Conservation (phyloP, 2,797 vertebrate species). For the Sus cebifrons region DNA sequence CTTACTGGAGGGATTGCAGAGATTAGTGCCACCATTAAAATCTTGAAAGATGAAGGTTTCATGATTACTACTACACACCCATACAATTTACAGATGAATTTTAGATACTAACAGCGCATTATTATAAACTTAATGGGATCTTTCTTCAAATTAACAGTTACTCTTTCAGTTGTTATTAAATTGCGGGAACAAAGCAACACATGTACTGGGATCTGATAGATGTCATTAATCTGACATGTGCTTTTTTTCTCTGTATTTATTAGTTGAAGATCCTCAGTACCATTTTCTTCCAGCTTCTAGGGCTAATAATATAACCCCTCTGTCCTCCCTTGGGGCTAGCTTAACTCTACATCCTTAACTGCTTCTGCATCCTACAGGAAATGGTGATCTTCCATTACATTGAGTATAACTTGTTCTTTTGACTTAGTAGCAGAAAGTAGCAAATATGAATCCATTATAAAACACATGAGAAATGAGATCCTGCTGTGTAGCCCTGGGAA, state of each 20-base stretch:
- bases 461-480: no score
- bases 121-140: constrained; percentile 54
- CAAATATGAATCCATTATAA: neutral
- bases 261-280: neutral
- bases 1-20: neutral
- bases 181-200: constrained; percentile 50
- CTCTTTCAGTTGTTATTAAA: constrained; percentile 52
- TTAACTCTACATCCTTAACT: neutral
- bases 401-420: neutral
- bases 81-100: constrained; percentile 17
- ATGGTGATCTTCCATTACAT: neutral
- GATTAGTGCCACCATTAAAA: constrained; percentile 29
- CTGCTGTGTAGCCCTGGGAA: no score
- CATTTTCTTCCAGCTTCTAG: neutral
- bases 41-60: neutral
- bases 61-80: neutral
- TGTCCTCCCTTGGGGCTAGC: neutral
- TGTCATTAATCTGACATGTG: neutral
- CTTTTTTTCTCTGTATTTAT: neutral
- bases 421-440: neutral
- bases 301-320: neutral
- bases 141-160: constrained; percentile 57
- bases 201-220: neutral
- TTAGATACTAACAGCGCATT: constrained; percentile 50
- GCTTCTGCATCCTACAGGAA: neutral